phyloP scores from a whole-genome alignment of 2,113 vertebrate genomes.

The Amphiprion percula region DNA sequence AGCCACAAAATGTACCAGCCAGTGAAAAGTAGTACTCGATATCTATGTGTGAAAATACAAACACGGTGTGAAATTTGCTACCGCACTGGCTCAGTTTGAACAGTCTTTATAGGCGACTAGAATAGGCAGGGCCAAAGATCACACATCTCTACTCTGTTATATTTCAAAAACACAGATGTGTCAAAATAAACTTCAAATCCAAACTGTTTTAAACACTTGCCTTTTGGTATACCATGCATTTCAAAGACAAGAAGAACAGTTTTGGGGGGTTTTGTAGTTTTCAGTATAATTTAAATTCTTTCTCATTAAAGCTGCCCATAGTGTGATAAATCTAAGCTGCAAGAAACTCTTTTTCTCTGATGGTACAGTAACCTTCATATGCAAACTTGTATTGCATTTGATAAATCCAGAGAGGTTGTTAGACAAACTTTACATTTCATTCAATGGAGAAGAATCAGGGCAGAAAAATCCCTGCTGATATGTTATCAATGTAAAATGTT shows the following conservation, averaged over 20 bases:
- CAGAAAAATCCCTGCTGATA: not conserved
- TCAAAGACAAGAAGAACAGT: not conserved
- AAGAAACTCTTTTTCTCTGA: not conserved
- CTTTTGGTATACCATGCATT: not conserved
- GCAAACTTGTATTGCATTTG: not conserved
- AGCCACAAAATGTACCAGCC: constrained; percentile 19
- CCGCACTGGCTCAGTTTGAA: not conserved
- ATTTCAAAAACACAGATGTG: not conserved
- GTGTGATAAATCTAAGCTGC: not conserved
- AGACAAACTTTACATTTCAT: not conserved
- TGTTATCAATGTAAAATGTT: constrained; percentile 6
- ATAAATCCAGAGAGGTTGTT: not conserved
- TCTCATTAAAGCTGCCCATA: not conserved
- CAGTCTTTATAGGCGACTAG: not conserved
- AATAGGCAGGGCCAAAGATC: constrained; percentile 21
- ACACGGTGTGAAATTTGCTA: not conserved
- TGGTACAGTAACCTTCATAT: constrained; percentile 3
- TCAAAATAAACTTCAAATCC: not conserved
- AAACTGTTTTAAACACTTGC: not conserved
- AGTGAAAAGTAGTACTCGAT: not conserved
- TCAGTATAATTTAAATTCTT: not conserved
- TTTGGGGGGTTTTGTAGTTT: not conserved
- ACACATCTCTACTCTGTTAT: not conserved
- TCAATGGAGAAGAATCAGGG: not conserved
- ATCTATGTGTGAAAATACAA: constrained; percentile 31